Evolutionary conservation across 1,140 invertebrate genomes (phyloP), one percentile per base, ranked within the genome.

Genomic region (Pararge aegeria): DNA sequence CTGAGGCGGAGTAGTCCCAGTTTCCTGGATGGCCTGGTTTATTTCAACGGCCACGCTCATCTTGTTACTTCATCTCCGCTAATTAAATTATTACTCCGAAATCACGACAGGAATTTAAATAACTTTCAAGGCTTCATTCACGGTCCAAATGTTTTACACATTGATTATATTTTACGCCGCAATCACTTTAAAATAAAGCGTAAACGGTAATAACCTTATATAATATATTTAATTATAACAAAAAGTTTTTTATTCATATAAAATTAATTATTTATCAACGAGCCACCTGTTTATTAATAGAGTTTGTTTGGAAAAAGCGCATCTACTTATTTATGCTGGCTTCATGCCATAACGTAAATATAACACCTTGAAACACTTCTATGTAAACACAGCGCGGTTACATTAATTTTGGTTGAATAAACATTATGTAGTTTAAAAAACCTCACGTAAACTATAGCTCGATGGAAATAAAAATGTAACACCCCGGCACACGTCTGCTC

Each of bases 21-120:
- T 53, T 57, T 59, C 68, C 40, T 55, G 55, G 37, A 19, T 24
- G 9, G 51, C 9, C 52, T 68, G 63, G 34, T 74, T 70, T 51
- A 59, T 53, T 38, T 68, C 55, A 1, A 46, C 42, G 16, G 42
- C 42, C 30, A 24, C 65, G 61, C 65, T 73, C 71, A 73, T 73
- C 30, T 60, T 62, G n/a, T 54, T 51, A 61, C 49, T 61, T 61
- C 58, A 61, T 61, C 44, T 54, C 51, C n/a, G 27, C 37, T 52
- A 53, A 59, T 46, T 59, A 46, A 59, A 59, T 53, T 24, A 59
- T 40, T 48, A 51, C 48, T 52, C 27, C 34, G 30, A 51, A 15
- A 29, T 27, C 21, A 21, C 48, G 38, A 42, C 15, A 21, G 38
- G 18, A 48, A 48, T 44, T 59, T 42, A 46, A 58, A 27, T 59